phyloP scores from a whole-genome alignment of 23 tunicate species.

The Aplidium turbinatum region DNA sequence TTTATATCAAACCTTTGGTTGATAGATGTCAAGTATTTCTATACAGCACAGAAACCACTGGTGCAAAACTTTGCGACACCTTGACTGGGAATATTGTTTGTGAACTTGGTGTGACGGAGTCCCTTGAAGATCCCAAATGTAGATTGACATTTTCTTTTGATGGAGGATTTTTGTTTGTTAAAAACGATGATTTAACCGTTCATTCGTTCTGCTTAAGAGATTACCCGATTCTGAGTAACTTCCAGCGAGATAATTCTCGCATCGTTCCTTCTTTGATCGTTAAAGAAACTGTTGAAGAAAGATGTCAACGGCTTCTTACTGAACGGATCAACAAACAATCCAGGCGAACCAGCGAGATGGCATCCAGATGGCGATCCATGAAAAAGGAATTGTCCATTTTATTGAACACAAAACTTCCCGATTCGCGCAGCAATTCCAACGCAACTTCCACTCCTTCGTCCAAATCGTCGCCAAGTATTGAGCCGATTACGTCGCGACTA shows the following conservation, averaged over 20 bases:
- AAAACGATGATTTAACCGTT: slow-evolving; percentile 41
- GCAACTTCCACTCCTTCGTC: too few species aligned
- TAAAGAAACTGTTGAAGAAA: slow-evolving; percentile 44
- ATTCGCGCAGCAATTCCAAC: too few species aligned
- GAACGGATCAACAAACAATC: slow-evolving; percentile 42
- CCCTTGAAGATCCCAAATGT: slow-evolving; percentile 30
- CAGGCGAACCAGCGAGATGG: slow-evolving; percentile 23
- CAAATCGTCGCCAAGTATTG: too few species aligned
- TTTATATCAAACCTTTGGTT: slow-evolving; percentile 10
- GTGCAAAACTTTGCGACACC: slow-evolving; percentile 16
- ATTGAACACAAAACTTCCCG: too few species aligned
- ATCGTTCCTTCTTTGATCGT: slow-evolving; percentile 2
- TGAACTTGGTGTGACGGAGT: slow-evolving; percentile 37
- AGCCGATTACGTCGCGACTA: too few species aligned
- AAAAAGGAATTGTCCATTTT: slow-evolving; percentile 53
- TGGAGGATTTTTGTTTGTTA: slow-evolving; percentile 44
- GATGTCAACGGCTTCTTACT: slow-evolving; percentile 48
- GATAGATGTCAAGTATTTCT: slow-evolving; percentile 23
- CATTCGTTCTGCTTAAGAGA: slow-evolving; percentile 34
- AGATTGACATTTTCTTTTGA: slow-evolving; percentile 32
- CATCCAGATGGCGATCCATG: slow-evolving; percentile 51
- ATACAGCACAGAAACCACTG: slow-evolving; percentile 1
- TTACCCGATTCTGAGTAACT: slow-evolving; percentile 40
- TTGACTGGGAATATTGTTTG: slow-evolving; percentile 36
- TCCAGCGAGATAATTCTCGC: not conserved